Base-by-base conservation (phyloP, 2,888 invertebrate genomes). In the Harpalus rubripes region DNA sequence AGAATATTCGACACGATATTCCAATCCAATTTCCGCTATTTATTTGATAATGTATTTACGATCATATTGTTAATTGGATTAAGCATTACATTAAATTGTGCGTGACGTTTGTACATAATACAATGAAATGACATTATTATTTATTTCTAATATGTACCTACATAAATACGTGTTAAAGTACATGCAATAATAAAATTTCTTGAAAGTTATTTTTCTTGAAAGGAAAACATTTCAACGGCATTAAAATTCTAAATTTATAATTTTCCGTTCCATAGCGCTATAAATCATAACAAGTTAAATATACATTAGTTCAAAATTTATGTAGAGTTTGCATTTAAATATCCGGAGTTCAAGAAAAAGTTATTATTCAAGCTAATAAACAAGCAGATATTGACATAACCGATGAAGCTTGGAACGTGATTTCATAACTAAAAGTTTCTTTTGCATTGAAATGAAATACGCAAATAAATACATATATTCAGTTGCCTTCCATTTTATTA, bases 371-470 rank as follows among this genome's bases (percentile, higher is more conserved):
- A 26, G 63, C 68, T 68, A 68, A 68, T 68, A 68, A 32, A 39
- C 68, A 68, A 32, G n/a, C 63, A n/a, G 68, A 68, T 39, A 68
- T 68, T 68, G 68, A 68, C 68, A 39, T 32, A 39, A 39, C n/a
- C 44, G 44, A 52, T 52, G 44, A 52, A 52, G 44, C 44, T 12
- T 32, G 12, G 44, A 52, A 52, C 44, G 44, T 52, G 44, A 52
- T 52, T 52, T 4, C 44, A 52, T 8, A 12, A 12, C 44, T 52
- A 12, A 52, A 52, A 52, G 44, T 52, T 52, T 52, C 44, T 5
- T 12, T 32, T 6, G 32, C 44, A 1, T 52, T 4, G 1, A 52
- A 52, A 52, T 10, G 44, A 44, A 44, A 10, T 44, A 44, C 44
- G 44, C 10, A 10, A 44, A 44, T 10, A 44, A 44, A 44, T 44